Conservation (phyloP, 2,888 invertebrate genomes). For the Cataglyphis altisquamis region DNA sequence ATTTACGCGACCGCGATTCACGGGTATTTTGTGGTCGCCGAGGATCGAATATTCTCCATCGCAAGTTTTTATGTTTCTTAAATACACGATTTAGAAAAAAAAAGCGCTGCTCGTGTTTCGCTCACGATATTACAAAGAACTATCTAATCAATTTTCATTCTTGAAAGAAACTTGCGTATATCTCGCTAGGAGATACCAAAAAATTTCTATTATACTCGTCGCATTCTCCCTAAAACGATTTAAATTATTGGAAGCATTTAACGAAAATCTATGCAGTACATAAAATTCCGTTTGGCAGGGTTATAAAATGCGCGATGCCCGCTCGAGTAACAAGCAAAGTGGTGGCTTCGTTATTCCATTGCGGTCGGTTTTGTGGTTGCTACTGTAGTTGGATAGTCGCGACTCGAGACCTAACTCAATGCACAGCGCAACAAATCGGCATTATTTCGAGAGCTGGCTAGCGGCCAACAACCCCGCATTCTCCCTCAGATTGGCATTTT, state of each 20-base stretch:
- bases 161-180: background rate
- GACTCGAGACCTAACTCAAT: slow-evolving; percentile 8
- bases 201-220: background rate
- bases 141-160: background rate
- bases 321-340: slow-evolving; percentile 51
- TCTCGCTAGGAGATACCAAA: background rate
- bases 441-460: slow-evolving; percentile 74
- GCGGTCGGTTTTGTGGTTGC: slow-evolving; percentile 64
- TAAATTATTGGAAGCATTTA: background rate
- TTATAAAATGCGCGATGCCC: slow-evolving; percentile 47
- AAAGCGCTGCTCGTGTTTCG: background rate
- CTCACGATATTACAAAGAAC: background rate
- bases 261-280: background rate
- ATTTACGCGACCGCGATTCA: slow-evolving; percentile 59
- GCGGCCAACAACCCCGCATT: slow-evolving; percentile 67
- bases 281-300: background rate
- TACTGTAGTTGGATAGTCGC: slow-evolving; percentile 53
- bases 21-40: slow-evolving; percentile 36
- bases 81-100: background rate
- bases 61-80: background rate
- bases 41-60: slow-evolving; percentile 14
- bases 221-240: background rate
- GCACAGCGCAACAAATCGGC: slow-evolving; percentile 64
- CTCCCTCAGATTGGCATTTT: slow-evolving; percentile 73
- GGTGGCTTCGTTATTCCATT: slow-evolving; percentile 53